These are phyloP conservation scores for Junco hyemalis DNA, from an alignment of 2,113 vertebrate species.

Conservation along the genomic window DNA sequence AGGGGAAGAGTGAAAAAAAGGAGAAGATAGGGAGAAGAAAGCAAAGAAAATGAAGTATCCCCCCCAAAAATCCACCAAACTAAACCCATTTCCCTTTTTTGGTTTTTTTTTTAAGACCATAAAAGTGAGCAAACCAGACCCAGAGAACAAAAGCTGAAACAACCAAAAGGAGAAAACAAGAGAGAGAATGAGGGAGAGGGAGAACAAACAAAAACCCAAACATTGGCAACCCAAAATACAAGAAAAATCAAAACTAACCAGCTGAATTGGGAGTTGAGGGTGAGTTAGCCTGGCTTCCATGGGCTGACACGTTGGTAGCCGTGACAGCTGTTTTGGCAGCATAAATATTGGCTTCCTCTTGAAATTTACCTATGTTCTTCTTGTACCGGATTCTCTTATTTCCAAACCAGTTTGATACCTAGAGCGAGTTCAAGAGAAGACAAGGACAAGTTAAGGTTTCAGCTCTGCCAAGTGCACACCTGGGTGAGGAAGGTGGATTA, in stretches of 20 bases:
- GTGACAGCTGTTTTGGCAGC: slow-evolving; percentile 98
- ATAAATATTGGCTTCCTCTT: slow-evolving; percentile 99
- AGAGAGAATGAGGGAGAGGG: background rate
- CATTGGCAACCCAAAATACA: slow-evolving; percentile 62
- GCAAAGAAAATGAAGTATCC: background rate
- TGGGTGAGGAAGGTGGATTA: background rate
- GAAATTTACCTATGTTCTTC: slow-evolving; percentile 99
- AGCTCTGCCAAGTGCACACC: background rate
- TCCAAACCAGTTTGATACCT: slow-evolving; percentile 99
- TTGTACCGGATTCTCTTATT: slow-evolving; percentile 99
- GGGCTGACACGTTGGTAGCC: slow-evolving; percentile 95
- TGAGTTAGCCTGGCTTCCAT: slow-evolving; percentile 99
- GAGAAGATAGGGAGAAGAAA: background rate
- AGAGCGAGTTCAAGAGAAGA: slow-evolving; percentile 59
- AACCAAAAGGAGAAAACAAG: background rate
- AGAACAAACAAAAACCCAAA: background rate
- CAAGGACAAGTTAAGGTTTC: background rate
- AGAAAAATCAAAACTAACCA: slow-evolving; percentile 83
- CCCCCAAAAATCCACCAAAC: background rate
- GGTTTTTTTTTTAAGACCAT: background rate
- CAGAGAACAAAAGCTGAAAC: background rate
- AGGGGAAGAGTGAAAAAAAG: background rate
- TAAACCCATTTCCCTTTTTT: background rate
- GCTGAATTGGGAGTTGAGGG: slow-evolving; percentile 99
- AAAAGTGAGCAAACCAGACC: background rate